Conservation (phyloP, 2,113 vertebrate genomes). For the Myiozetetes cayanensis region DNA sequence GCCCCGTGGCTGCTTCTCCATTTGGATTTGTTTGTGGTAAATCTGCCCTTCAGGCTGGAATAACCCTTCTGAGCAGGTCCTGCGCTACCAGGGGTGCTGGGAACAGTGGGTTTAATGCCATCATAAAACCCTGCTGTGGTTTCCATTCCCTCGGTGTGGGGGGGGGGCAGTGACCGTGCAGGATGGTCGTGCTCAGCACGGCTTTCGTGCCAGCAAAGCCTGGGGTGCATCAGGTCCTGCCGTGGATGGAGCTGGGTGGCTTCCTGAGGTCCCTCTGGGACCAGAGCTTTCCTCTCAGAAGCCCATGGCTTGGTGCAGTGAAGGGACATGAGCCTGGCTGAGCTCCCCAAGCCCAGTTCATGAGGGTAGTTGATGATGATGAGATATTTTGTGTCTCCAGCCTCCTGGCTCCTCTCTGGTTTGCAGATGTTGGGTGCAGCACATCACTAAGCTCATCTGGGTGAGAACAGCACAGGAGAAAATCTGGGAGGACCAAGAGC, state of each 20-base stretch:
- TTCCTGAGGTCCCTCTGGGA: background rate
- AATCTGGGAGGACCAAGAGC: background rate
- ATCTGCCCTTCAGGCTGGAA: constrained; percentile 17
- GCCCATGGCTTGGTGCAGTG: background rate
- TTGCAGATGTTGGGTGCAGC: background rate
- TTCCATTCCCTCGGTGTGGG: background rate
- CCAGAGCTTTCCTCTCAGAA: background rate
- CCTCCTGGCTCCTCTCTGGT: background rate
- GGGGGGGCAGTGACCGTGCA: background rate
- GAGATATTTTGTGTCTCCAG: background rate
- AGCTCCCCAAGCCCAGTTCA: background rate
- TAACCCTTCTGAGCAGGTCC: background rate
- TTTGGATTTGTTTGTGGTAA: background rate
- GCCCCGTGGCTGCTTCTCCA: background rate
- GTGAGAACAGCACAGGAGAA: background rate
- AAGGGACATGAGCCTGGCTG: accelerated
- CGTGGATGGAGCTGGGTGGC: background rate
- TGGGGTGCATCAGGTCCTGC: background rate
- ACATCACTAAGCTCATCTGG: background rate
- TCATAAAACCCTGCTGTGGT: background rate
- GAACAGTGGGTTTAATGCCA: background rate
- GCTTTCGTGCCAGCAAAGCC: background rate
- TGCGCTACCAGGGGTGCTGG: background rate
- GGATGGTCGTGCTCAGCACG: background rate
- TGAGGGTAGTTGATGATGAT: background rate